Evolutionary conservation across 2,888 invertebrate species (phyloP).

Genomic region (Tetragonisca angustula): DNA sequence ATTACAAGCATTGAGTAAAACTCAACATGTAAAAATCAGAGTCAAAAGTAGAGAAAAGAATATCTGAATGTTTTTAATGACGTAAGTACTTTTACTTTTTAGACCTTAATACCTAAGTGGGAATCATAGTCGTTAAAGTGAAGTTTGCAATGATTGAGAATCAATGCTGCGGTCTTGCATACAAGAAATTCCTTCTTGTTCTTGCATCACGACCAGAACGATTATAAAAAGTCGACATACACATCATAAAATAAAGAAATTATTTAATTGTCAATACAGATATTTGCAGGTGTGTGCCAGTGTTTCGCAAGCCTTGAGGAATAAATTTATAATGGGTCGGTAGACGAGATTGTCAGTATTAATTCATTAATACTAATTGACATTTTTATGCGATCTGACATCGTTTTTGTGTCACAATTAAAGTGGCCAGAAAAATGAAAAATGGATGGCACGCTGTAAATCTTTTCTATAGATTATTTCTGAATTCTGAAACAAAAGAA

Average conservation of each 20-base stretch:
- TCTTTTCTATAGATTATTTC: too few species aligned
- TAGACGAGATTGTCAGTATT: too few species aligned
- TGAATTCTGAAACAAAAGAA: too few species aligned
- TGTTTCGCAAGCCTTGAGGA: not conserved
- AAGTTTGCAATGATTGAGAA: conserved; percentile 20
- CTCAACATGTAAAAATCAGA: not conserved
- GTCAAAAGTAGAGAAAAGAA: not conserved
- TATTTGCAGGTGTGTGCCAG: not conserved
- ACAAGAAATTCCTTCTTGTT: not conserved
- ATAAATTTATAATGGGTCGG: too few species aligned
- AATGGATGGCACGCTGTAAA: too few species aligned
- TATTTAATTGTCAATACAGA: not conserved
- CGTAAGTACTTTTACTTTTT: not conserved
- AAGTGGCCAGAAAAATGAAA: too few species aligned
- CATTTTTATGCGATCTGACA: too few species aligned
- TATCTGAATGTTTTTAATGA: too few species aligned
- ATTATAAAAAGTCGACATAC: not conserved
- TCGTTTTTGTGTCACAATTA: too few species aligned
- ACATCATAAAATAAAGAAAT: not conserved
- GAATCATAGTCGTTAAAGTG: conserved; percentile 1
- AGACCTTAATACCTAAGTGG: not conserved
- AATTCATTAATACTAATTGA: too few species aligned
- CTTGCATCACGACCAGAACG: not conserved
- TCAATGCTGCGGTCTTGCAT: not conserved
- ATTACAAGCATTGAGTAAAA: not conserved